phyloP scores from a whole-genome alignment of 2,888 invertebrate genomes.

The Tachina fera region DNA sequence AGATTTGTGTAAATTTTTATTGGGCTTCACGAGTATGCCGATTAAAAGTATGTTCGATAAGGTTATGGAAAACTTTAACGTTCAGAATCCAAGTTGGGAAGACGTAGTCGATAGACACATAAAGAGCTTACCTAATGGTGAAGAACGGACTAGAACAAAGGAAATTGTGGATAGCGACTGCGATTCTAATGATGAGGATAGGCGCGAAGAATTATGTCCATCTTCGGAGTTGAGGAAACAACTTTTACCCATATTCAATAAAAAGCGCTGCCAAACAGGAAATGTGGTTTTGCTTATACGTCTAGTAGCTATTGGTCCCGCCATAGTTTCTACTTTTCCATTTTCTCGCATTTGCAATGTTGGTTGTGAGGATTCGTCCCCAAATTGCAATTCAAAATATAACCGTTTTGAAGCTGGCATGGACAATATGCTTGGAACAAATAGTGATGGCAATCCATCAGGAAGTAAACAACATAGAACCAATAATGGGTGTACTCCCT shows the following conservation, averaged over 20 bases:
- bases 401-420: slow-evolving; percentile 35
- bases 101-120: slow-evolving; percentile 71
- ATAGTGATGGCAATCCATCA: background rate
- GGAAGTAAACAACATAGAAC: slow-evolving; percentile 37
- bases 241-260: slow-evolving; percentile 79
- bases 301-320: slow-evolving; percentile 80
- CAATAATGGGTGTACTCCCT: slow-evolving; percentile 61
- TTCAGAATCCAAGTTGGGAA: slow-evolving; percentile 78
- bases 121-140: slow-evolving; percentile 74
- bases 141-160: slow-evolving; percentile 70
- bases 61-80: slow-evolving; percentile 78
- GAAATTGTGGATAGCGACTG: slow-evolving; percentile 75
- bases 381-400: slow-evolving; percentile 19
- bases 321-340: slow-evolving; percentile 79
- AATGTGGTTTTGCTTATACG: slow-evolving; percentile 81
- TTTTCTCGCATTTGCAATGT: slow-evolving; percentile 75
- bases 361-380: slow-evolving; percentile 59
- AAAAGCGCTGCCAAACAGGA: slow-evolving; percentile 79
- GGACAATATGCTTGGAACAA: background rate
- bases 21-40: slow-evolving; percentile 79
- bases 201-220: slow-evolving; percentile 79
- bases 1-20: slow-evolving; percentile 81
- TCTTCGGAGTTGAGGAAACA: slow-evolving; percentile 79
- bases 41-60: slow-evolving; percentile 80
- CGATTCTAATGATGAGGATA: slow-evolving; percentile 73